Evolutionary conservation across 2,888 invertebrate genomes (phyloP), one percentile per base, ranked within the genome.

Genomic region (Ptychoptera albimana): DNA sequence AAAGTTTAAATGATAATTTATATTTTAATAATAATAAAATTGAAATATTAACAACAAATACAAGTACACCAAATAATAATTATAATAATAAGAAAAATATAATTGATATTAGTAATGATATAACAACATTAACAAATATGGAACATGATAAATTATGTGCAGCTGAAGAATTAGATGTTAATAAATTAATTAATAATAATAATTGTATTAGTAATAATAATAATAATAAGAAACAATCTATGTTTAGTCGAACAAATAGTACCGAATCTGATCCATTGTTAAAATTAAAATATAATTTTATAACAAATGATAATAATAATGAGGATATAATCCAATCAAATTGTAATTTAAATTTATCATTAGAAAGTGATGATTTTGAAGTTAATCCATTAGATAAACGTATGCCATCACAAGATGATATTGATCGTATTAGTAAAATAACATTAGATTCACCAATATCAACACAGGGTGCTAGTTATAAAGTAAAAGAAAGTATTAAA

Each of bases 401-500:
- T 43, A 71, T 79, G 11, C 82, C 84, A 0, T 83, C 83, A n/a
- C 82, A 84, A 59, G 85, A 86, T 55, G 87, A 87, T 58, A 82
- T 86, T 46, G 86, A 86, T 60, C 73, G 86, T 53, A 88, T 89
- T 57, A 84, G 83, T n/a, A 81, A 84, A 61, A 82, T 88, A n/a
- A 87, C 87, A 1, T 77, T 77, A 12, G 80, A 82, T 59, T 82
- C 87, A 1, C 87, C 87, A 4, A 77, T 87, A 46, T 68, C 81
- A 45, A 73, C 78, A 5, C 76, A 77, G 53, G 75, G 77, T 0
- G 75, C 79, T 48, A 74, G 84, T 13, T 77, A 79, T 48, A 77
- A 84, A 57, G 85, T 88, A 1, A 73, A 86, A 52, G 87, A 87
- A 54, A 89, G 89, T 52, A 71, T 92, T 47, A 82, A 82, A 67